These are phyloP conservation scores for Diarsia dahlii DNA, from an alignment of 2,888 invertebrate species.

Conservation along the genomic window DNA sequence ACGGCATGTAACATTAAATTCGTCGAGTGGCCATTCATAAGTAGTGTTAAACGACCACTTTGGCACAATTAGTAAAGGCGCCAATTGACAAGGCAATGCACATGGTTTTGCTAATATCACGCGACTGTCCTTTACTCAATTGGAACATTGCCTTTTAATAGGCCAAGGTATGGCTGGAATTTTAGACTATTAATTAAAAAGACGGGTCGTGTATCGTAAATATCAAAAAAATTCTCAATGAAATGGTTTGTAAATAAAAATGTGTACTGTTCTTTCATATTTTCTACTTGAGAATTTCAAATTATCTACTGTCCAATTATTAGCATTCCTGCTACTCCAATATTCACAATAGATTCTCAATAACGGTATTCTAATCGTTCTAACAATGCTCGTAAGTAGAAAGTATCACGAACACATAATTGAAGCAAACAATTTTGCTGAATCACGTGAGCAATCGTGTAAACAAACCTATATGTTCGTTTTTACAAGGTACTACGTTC, in stretches of 20 bases:
- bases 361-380: slow-evolving; percentile 57
- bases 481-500: slow-evolving; percentile 46
- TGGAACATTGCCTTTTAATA: slow-evolving; percentile 50
- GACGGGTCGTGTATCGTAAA: not conserved
- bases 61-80: slow-evolving; percentile 83
- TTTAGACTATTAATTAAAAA: not conserved
- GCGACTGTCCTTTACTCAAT: slow-evolving; percentile 51
- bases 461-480: slow-evolving; percentile 50
- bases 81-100: slow-evolving; percentile 72
- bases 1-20: slow-evolving; percentile 74
- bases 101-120: slow-evolving; percentile 51
- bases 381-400: slow-evolving; percentile 58
- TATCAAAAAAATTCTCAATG: not conserved
- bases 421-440: slow-evolving; percentile 59
- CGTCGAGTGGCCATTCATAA: slow-evolving; percentile 80
- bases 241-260: not conserved
- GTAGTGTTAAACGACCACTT: slow-evolving; percentile 79
- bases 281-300: slow-evolving; percentile 9
- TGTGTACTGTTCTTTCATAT: not conserved
- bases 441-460: slow-evolving; percentile 55
- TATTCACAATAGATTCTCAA: slow-evolving; percentile 54
- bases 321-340: slow-evolving; percentile 48
- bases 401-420: slow-evolving; percentile 66
- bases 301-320: slow-evolving; percentile 27
- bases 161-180: slow-evolving; percentile 46